Evolutionary conservation across 2,888 invertebrate genomes (phyloP), one percentile per base, ranked within the genome.

Genomic region (Cosmopolites sordidus): DNA sequence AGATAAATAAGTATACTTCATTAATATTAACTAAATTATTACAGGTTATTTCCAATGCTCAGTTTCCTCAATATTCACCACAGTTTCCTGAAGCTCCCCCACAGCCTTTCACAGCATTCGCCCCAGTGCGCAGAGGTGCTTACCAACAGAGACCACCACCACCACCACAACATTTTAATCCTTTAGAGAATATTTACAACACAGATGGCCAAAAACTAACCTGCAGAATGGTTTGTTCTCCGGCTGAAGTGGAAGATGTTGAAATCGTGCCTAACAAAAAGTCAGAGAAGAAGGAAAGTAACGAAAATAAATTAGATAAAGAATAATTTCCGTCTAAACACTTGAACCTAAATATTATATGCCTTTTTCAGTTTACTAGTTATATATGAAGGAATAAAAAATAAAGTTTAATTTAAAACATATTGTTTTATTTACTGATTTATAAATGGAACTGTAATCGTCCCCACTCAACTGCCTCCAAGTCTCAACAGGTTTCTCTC

Each of bases 201-300:
- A 43, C 46, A 16, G 39, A 43, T 16, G 57, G 57, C 6, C 50
- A 54, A 12, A 50, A 48, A 30, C 39, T 57, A 40, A 54, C 43
- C 38, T 57, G 57, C 41, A 54, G 42, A 38, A 57, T 54, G 57
- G 54, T 57, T 5, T 57, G 57, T 18, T 43, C 49, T 11, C 46
- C 56, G 15, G 9, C 18, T 9, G 41, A 37, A 14, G 17, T 22
- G 4, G 46, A 51, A 4, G 43, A 49, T 12, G 22, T 45, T 8
- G 56, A 56, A 12, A 44, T 15, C 1, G 43, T 16, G 14, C 15
- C 22, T 2, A 15, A 16, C 1, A n/a, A 9, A 9, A 5, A 18
- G 14, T 1, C 2, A 2, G 43, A 48, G 6, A 44, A 51, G 16
- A 56, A 53, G 27, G 53, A 53, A 6, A 53, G 52, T 22, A 39